A percentile compares a stretch with the other conserved stretches of the same genome.
These are phyloP conservation scores for Syngnathus scovelli DNA, from an alignment of 2,113 vertebrate species.

Conservation along the genomic window DNA sequence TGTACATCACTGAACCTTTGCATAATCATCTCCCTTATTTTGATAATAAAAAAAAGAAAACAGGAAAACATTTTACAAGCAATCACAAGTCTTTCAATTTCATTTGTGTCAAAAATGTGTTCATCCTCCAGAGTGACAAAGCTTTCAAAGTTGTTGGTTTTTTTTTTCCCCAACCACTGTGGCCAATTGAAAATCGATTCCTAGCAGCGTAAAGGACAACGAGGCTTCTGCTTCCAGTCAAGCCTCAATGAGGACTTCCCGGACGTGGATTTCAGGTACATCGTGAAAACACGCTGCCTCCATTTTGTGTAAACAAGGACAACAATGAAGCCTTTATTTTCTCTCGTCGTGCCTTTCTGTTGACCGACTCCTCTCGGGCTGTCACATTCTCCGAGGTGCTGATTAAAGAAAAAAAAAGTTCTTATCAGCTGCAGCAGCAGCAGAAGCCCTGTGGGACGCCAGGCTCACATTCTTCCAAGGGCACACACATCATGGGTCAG, in stretches of 20 bases:
- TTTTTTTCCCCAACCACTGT: too few species aligned
- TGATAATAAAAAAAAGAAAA: constrained; percentile 75
- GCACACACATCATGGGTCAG: not conserved
- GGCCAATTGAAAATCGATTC: too few species aligned
- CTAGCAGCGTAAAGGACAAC: too few species aligned
- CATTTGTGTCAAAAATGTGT: too few species aligned
- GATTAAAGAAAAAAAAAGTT: constrained; percentile 40
- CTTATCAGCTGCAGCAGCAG: constrained; percentile 44
- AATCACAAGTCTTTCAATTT: not conserved
- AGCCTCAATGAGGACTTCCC: not conserved
- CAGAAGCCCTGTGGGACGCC: constrained; percentile 22
- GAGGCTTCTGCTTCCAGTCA: not conserved
- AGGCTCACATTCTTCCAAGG: not conserved
- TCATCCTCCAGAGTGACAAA: too few species aligned
- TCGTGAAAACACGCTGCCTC: not conserved
- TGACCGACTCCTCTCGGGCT: constrained; percentile 13
- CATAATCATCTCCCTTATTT: constrained; percentile 77
- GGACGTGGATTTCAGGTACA: not conserved
- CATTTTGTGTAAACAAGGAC: constrained; percentile 20
- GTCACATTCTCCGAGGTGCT: constrained; percentile 32
- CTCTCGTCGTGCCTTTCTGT: not conserved
- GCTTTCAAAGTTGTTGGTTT: too few species aligned
- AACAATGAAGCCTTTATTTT: constrained; percentile 52
- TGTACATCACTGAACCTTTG: constrained; percentile 62
- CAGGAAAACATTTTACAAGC: constrained; percentile 44